Conservation (phyloP, 2,797 vertebrate species). For the Calcarius lapponicus region DNA sequence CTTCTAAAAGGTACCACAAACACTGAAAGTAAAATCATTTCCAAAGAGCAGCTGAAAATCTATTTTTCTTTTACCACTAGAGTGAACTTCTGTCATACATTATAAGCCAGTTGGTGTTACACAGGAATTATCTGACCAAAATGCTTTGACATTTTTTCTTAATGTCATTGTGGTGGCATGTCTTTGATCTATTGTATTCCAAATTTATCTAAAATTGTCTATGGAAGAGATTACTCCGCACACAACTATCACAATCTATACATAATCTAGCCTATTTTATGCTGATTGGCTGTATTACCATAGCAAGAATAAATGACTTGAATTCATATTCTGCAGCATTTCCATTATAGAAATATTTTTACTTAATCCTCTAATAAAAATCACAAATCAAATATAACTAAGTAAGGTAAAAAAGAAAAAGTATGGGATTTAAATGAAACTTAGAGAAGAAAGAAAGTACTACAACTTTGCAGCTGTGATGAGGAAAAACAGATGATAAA, state of each 20-base stretch:
- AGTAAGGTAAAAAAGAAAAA: not conserved
- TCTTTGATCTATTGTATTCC: not conserved
- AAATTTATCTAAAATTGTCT: not conserved
- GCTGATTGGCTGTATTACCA: not conserved
- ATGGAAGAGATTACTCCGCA: not conserved
- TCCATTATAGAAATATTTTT: not conserved
- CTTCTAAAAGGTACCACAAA: not conserved
- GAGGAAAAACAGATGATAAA: slow-evolving; percentile 32
- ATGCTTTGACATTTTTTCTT: not conserved
- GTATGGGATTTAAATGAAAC: not conserved
- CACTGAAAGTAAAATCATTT: not conserved
- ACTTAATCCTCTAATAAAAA: not conserved
- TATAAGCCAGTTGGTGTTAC: not conserved
- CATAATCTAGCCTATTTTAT: not conserved
- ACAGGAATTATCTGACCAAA: not conserved
- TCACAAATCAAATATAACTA: not conserved
- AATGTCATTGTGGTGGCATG: not conserved
- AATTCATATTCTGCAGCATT: not conserved
- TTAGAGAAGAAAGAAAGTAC: not conserved
- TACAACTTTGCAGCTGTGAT: not conserved
- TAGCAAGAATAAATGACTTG: not conserved
- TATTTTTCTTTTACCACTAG: not conserved
- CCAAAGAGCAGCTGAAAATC: not conserved
- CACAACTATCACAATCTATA: not conserved
- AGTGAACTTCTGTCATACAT: not conserved